A percentile compares a stretch with the other conserved stretches of the same genome.
Conservation (phyloP, 2,113 vertebrate genomes). For the Eurypyga helias region DNA sequence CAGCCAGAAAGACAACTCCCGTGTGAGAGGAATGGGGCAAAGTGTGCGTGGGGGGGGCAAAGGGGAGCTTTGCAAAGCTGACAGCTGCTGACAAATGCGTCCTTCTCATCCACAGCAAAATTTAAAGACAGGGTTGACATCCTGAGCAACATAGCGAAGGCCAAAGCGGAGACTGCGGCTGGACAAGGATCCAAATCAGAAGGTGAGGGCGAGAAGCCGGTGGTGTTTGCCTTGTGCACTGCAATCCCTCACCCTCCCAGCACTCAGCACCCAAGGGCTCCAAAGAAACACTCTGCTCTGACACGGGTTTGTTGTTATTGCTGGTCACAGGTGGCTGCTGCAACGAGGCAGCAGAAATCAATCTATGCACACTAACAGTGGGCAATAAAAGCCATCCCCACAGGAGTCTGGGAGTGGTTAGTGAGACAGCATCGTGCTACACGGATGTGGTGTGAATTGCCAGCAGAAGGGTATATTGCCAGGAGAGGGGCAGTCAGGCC, state of each 20-base stretch:
- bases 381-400: not conserved
- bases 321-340: not conserved
- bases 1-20: not conserved
- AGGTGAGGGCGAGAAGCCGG: slow-evolving; percentile 76
- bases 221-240: not conserved
- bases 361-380: fast-evolving
- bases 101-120: slow-evolving; percentile 81
- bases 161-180: slow-evolving; percentile 60
- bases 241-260: not conserved
- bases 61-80: not conserved
- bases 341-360: not conserved
- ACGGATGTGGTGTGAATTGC: not conserved
- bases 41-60: fast-evolving
- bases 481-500: not conserved
- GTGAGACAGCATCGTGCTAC: not conserved
- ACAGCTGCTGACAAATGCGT: not conserved
- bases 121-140: slow-evolving; percentile 86
- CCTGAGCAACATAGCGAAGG: slow-evolving; percentile 81
- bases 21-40: not conserved
- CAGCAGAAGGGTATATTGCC: not conserved
- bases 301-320: not conserved
- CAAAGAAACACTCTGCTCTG: not conserved
- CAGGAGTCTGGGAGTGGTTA: not conserved
- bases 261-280: not conserved
- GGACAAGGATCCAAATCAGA: slow-evolving; percentile 75